Percentiles rank a stretch among this genome's conserved stretches.
Evolutionary conservation across 2,113 vertebrate genomes (phyloP).

Genomic region (Montifringilla adamsi): DNA sequence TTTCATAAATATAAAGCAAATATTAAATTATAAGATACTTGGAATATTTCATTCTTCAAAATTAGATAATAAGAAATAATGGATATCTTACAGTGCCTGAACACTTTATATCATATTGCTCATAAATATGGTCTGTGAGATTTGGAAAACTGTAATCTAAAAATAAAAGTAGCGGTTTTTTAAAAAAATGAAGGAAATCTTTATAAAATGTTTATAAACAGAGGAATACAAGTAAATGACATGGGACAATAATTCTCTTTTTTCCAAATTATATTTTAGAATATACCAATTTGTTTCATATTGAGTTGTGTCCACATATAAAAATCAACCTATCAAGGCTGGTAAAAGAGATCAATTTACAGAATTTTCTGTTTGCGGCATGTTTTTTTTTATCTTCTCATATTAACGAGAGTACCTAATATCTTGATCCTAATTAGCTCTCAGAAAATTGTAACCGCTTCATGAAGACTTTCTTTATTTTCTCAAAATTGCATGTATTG

Average conservation of each 20-base stretch:
- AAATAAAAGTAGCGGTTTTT: background rate
- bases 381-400: background rate
- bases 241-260: background rate
- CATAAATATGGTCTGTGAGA: background rate
- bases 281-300: background rate
- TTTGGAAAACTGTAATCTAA: background rate
- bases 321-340: background rate
- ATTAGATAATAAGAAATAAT: background rate
- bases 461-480: conserved; percentile 33
- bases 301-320: background rate
- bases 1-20: background rate
- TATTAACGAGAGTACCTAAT: background rate
- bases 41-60: background rate
- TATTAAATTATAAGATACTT: background rate
- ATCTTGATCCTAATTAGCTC: conserved; percentile 23
- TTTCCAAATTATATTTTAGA: background rate
- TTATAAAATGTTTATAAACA: background rate
- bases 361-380: background rate
- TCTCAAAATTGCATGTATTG: conserved; percentile 28
- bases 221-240: background rate
- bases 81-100: background rate
- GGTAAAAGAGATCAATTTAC: background rate
- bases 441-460: conserved; percentile 52
- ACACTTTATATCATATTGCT: background rate
- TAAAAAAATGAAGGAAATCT: rapidly evolving